Conservation (phyloP, 2,888 invertebrate genomes). For the Drosophila suboccidentalis region DNA sequence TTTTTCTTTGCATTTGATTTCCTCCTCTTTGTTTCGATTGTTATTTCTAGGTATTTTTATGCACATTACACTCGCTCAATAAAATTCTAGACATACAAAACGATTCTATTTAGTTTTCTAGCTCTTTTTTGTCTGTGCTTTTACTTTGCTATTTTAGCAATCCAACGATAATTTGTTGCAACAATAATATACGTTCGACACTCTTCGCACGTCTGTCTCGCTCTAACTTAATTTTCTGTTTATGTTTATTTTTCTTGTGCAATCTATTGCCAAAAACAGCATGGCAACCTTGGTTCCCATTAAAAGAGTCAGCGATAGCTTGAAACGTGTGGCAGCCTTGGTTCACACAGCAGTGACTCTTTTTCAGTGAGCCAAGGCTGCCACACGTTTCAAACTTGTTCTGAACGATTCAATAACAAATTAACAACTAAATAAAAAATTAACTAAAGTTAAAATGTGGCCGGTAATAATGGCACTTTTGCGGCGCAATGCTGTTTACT, state of each 20-base stretch:
- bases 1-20: conserved; percentile 67
- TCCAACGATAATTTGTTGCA: conserved; percentile 26
- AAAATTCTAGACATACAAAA: conserved; percentile 25
- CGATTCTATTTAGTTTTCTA: conserved; percentile 13
- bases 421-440: conserved; percentile 6
- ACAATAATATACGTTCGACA: conserved; percentile 30
- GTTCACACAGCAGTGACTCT: too few species aligned
- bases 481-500: conserved; percentile 91
- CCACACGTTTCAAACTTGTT: too few species aligned
- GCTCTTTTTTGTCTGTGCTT: conserved; percentile 15
- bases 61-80: too few species aligned
- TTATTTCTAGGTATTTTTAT: conserved; percentile 42
- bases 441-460: conserved; percentile 89
- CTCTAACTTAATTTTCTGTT: conserved; percentile 57
- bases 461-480: conserved; percentile 89
- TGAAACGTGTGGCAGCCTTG: not conserved
- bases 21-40: conserved; percentile 40
- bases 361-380: too few species aligned
- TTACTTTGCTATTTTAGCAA: conserved; percentile 25
- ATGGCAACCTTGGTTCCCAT: not conserved
- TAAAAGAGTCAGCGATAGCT: too few species aligned
- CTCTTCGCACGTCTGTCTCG: conserved; percentile 51
- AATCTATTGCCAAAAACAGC: conserved; percentile 10
- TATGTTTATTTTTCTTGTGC: conserved; percentile 63
- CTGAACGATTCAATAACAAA: too few species aligned